These are phyloP conservation scores for Leuctra nigra DNA, from an alignment of 2,888 invertebrate genomes.

Conservation along the genomic window DNA sequence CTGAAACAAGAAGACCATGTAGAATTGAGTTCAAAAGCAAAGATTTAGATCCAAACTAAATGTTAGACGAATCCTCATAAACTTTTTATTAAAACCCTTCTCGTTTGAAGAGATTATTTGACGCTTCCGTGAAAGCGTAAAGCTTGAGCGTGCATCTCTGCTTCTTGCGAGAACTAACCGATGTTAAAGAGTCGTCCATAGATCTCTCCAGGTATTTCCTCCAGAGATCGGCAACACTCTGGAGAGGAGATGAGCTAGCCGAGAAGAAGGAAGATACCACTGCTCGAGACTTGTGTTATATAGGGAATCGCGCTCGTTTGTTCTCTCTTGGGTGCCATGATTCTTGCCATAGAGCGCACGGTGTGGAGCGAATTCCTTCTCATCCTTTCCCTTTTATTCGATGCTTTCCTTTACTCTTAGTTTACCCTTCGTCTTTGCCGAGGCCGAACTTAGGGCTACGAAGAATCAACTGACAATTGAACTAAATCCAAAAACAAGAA, in stretches of 20 bases:
- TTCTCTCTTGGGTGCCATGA: constrained; percentile 23
- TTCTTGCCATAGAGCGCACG: constrained; percentile 11
- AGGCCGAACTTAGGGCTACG: background rate
- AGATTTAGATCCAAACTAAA: too few relatives aligned
- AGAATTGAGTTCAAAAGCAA: too few relatives aligned
- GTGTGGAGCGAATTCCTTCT: background rate
- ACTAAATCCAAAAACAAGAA: background rate
- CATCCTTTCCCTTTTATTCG: background rate
- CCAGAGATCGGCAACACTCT: constrained; percentile 17
- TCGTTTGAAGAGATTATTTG: constrained; percentile 1
- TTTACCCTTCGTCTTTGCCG: background rate
- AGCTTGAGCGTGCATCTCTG: background rate
- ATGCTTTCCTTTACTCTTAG: background rate
- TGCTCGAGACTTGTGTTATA: background rate
- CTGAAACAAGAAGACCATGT: background rate
- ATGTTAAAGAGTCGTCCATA: constrained; percentile 41
- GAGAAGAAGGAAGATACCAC: background rate
- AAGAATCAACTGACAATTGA: background rate
- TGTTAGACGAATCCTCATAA: too few relatives aligned
- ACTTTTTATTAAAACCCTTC: background rate
- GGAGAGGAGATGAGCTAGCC: background rate
- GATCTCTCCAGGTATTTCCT: constrained; percentile 39
- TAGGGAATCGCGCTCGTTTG: constrained; percentile 32
- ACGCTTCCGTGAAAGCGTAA: background rate
- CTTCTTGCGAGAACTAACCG: constrained; percentile 34